Evolutionary conservation across 2,797 vertebrate genomes (phyloP).

Genomic region (Spea hammondii): DNA sequence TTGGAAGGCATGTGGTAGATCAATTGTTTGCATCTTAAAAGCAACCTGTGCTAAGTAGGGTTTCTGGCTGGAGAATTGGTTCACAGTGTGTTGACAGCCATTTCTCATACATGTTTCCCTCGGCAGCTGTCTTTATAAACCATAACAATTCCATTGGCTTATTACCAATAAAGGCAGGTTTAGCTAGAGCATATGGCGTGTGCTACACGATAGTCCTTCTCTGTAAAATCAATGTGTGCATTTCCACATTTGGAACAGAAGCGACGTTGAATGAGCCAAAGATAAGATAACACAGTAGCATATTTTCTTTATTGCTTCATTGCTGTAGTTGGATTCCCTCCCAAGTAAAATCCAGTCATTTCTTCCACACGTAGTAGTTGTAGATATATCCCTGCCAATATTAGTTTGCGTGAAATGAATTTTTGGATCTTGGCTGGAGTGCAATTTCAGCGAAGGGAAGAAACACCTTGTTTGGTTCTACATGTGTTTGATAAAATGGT

Average conservation of each 20-base stretch:
- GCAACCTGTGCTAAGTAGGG: conserved; percentile 20
- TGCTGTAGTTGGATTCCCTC: conserved; percentile 12
- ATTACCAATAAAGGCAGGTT: conserved; percentile 6
- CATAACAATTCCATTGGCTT: conserved; percentile 30
- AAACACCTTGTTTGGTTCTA: too few species aligned
- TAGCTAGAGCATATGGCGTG: conserved; percentile 14
- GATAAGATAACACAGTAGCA: conserved; percentile 5
- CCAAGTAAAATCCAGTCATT: background rate
- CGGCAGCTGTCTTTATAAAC: conserved; percentile 38
- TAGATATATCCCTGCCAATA: too few species aligned
- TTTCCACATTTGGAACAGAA: conserved; percentile 17
- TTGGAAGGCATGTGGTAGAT: conserved; percentile 25
- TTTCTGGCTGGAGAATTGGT: conserved; percentile 9
- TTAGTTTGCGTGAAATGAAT: too few species aligned
- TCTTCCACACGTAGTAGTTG: too few species aligned
- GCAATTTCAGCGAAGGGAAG: too few species aligned
- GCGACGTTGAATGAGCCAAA: background rate
- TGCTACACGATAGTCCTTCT: background rate
- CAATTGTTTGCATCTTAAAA: conserved; percentile 21
- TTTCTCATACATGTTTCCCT: conserved; percentile 18
- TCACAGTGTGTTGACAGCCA: conserved; percentile 26
- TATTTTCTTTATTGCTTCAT: conserved; percentile 6
- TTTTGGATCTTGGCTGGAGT: too few species aligned
- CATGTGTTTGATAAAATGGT: too few species aligned
- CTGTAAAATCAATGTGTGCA: background rate